phyloP scores from a whole-genome alignment of 2,888 invertebrate genomes.

The Crepidodera aurea region DNA sequence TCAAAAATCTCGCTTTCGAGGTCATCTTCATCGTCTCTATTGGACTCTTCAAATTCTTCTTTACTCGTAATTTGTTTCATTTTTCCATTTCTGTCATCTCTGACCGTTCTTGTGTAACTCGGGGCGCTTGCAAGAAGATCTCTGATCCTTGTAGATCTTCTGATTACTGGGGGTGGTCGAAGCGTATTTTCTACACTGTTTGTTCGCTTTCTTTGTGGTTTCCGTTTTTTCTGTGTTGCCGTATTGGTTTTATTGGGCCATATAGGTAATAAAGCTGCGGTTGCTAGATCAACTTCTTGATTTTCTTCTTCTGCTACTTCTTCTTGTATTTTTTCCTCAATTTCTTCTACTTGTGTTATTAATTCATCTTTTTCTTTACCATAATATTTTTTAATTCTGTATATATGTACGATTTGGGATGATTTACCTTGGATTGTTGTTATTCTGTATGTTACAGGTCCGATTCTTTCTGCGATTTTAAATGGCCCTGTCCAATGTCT shows the following conservation, averaged over 20 bases:
- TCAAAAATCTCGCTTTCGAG: no score
- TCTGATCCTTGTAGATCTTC: no score
- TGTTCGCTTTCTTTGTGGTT: no score
- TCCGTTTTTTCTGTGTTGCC: no score
- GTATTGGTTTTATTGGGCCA: no score
- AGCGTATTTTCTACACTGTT: no score
- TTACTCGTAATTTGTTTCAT: background rate
- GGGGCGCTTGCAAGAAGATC: no score
- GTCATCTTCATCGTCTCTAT: background rate
- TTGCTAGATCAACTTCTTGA: background rate
- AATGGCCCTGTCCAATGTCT: constrained; percentile 12
- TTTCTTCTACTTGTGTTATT: background rate
- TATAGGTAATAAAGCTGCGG: no score
- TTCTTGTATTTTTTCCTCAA: background rate
- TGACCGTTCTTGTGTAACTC: no score
- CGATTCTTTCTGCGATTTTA: background rate
- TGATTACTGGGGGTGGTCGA: no score
- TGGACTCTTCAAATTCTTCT: background rate
- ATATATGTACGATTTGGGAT: background rate
- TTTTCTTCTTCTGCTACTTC: background rate
- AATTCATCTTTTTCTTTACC: background rate
- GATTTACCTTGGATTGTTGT: background rate
- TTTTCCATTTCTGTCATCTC: background rate
- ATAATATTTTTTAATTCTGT: background rate
- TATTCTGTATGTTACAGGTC: constrained; percentile 1